Percentiles rank a stretch among this genome's conserved stretches.
phyloP scores from a whole-genome alignment of 2,113 vertebrate genomes.

The Morone saxatilis region DNA sequence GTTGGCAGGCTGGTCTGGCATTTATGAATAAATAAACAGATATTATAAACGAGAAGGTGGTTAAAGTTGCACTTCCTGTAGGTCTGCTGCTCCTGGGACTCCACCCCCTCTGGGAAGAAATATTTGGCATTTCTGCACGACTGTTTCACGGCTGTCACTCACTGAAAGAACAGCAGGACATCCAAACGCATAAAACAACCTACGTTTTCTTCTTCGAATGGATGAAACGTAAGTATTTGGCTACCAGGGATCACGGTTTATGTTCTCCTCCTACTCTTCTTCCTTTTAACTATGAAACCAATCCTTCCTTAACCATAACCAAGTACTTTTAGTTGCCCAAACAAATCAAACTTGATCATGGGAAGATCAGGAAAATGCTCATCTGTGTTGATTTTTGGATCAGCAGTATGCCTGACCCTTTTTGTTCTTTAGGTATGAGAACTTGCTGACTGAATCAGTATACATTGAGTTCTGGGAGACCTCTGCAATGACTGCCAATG shows the following conservation, averaged over 20 bases:
- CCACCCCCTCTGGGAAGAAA: background rate
- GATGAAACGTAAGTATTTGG: background rate
- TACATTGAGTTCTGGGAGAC: conserved; percentile 13
- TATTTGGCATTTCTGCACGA: background rate
- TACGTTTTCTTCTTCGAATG: background rate
- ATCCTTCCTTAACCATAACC: background rate
- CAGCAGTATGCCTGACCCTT: background rate
- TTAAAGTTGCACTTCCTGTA: conserved; percentile 11
- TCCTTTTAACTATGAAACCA: background rate
- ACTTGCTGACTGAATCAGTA: conserved; percentile 8
- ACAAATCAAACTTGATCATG: background rate
- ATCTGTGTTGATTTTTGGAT: background rate
- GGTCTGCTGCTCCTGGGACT: background rate
- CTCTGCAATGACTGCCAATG: conserved; percentile 11
- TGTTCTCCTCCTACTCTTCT: background rate
- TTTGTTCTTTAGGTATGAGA: background rate
- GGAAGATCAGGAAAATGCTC: background rate
- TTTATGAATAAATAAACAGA: conserved; percentile 48
- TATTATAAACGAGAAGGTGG: conserved; percentile 4
- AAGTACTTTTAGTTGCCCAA: background rate
- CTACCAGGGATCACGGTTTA: background rate
- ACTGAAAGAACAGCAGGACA: background rate
- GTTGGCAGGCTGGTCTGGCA: conserved; percentile 32
- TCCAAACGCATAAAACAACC: background rate
- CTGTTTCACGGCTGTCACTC: background rate